Evolutionary conservation across 2,113 vertebrate species (phyloP).

Genomic region (Catharus fuscescens): DNA sequence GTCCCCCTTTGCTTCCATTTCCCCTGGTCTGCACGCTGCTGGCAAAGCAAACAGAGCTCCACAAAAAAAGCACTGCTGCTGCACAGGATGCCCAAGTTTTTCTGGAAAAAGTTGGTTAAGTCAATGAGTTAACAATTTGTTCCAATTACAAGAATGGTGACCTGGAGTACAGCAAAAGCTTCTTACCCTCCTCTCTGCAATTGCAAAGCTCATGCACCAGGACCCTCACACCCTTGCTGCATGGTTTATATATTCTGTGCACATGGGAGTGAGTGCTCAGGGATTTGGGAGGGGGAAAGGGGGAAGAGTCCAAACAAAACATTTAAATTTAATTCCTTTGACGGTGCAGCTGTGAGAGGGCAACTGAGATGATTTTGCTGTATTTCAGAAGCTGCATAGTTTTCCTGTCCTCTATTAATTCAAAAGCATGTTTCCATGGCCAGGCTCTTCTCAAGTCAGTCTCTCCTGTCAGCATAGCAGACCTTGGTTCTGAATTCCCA

Average conservation of each 20-base stretch:
- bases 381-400: neutral
- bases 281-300: conserved; percentile 7
- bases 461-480: neutral
- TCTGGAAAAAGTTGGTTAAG: neutral
- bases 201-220: neutral
- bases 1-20: neutral
- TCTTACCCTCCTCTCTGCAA: neutral
- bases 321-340: conserved; percentile 13
- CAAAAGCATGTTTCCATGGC: neutral
- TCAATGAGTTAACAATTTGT: neutral
- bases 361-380: neutral
- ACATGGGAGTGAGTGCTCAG: neutral
- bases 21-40: neutral
- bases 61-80: neutral
- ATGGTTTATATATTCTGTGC: neutral
- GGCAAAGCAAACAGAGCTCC: neutral
- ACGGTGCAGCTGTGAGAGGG: conserved; percentile 22
- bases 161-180: neutral
- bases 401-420: neutral
- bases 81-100: neutral
- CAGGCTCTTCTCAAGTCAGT: neutral
- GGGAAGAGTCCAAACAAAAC: conserved; percentile 35
- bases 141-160: neutral
- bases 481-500: neutral
- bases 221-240: neutral